A percentile compares a stretch with the other conserved stretches of the same genome.
phyloP scores from a whole-genome alignment of 2,888 invertebrate species.

The Agonopterix subpropinquella region DNA sequence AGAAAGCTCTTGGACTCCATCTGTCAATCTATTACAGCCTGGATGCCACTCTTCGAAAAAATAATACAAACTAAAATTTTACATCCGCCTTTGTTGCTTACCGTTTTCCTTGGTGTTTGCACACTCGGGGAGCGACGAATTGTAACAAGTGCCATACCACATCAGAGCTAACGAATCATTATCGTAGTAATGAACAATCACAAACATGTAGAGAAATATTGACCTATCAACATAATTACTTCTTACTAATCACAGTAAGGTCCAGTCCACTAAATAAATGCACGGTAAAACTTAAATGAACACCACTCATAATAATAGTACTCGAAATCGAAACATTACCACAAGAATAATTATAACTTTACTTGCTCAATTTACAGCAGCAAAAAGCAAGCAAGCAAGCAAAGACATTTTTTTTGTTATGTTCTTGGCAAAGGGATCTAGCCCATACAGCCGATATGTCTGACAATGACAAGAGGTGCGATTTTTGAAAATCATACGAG shows the following conservation, averaged over 20 bases:
- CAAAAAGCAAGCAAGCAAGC: too few relatives aligned
- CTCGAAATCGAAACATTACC: conserved; percentile 9
- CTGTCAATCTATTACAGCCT: conserved; percentile 15
- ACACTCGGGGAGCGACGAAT: conserved; percentile 72
- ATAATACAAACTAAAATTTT: conserved; percentile 2
- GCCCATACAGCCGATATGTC: too few relatives aligned
- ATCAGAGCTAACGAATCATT: conserved; percentile 62
- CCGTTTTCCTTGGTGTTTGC: conserved; percentile 70
- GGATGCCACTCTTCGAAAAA: conserved; percentile 3
- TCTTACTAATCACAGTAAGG: conserved; percentile 38
- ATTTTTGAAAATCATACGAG: too few relatives aligned
- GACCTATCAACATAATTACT: conserved; percentile 45
- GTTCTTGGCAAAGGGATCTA: too few relatives aligned
- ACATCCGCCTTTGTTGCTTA: conserved; percentile 34
- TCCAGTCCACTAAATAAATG: not conserved
- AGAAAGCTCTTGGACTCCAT: conserved; percentile 13
- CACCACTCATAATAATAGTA: conserved; percentile 6
- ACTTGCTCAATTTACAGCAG: too few relatives aligned
- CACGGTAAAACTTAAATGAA: too few relatives aligned
- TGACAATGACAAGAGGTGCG: too few relatives aligned
- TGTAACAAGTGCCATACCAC: conserved; percentile 74
- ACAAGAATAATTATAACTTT: conserved; percentile 15
- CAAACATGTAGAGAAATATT: conserved; percentile 60
- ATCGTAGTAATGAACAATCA: conserved; percentile 61
- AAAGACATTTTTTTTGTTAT: too few relatives aligned